Conservation (phyloP, 2,113 vertebrate genomes). For the Setophaga petechia region DNA sequence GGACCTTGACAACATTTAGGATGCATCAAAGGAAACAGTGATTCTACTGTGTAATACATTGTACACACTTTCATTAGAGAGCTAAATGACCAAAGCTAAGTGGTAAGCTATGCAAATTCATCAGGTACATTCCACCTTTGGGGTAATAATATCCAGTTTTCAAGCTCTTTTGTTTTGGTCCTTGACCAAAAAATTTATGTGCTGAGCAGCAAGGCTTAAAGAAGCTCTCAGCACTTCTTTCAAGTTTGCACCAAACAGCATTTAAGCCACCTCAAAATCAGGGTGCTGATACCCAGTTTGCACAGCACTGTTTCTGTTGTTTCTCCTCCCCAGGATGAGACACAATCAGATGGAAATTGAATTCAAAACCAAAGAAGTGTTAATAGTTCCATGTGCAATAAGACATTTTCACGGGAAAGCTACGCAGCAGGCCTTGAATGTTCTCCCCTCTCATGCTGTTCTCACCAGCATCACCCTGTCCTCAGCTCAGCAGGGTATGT, state of each 20-base stretch:
- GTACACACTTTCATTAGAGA: background rate
- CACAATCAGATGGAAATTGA: background rate
- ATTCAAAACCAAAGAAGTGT: background rate
- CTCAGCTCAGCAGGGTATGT: constrained; percentile 1
- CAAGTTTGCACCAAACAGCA: background rate
- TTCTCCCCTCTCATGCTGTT: background rate
- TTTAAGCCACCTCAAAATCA: background rate
- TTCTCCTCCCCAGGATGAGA: background rate
- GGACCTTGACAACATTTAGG: background rate
- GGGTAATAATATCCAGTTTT: background rate
- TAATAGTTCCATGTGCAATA: background rate
- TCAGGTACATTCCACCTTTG: background rate
- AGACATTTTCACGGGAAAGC: background rate
- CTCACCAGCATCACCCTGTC: constrained; percentile 23
- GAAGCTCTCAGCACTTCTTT: background rate
- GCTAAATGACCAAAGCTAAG: background rate
- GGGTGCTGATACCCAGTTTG: background rate
- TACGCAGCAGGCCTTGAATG: background rate
- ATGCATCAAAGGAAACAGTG: background rate
- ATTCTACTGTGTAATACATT: background rate
- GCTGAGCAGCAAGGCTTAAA: background rate
- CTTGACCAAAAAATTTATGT: background rate
- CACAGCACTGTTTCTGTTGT: background rate
- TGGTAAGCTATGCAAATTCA: background rate
- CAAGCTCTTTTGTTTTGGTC: background rate